Evolutionary conservation across 2,113 vertebrate genomes (phyloP), one percentile per base, ranked within the genome.

Genomic region (Terrapene triunguis): DNA sequence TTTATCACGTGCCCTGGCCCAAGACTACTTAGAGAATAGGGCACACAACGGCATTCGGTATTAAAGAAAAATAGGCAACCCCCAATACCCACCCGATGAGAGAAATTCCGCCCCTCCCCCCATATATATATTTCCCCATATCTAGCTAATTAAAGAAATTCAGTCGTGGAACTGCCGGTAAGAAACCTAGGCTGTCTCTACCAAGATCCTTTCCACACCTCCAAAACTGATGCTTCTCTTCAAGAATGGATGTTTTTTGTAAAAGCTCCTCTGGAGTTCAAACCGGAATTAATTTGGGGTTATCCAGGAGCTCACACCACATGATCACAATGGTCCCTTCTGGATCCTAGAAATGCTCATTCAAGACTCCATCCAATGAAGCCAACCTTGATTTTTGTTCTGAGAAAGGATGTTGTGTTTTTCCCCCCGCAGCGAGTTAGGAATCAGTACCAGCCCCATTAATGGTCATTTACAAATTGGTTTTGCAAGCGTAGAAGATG

Each of bases 391-490:
- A 72, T 72, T 72, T 38, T 72, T 72, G n/a, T 72, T 21, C n/a
- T 21, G n/a, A 22, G 35, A 22, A 38, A 72, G n/a, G n/a, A 5
- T 38, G 17, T 38, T 72, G 9, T 38, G n/a, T 69, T n/a, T 17
- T 5, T 11, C 25, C 10, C 25, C 13, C 27, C 29, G 1, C 1
- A 22, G 7, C 4, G n/a, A 38, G n/a, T 10, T 17, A 21, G 17
- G n/a, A 72, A 72, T 38, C 65, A n/a, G n/a, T 5, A 72, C 19
- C 65, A 21, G n/a, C 65, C 65, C 17, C 21, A 21, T n/a, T 8
- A n/a, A 38, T 38, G 35, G 65, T 22, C 65, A 38, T 72, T 22
- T 72, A 22, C n/a, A 38, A 72, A 19, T 72, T 21, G 65, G 35
- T 72, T 38, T 38, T n/a, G n/a, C 9, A 72, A 21, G 65, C 65